Base-by-base conservation (phyloP, 2,113 vertebrate species). In the Megaptera novaeangliae region DNA sequence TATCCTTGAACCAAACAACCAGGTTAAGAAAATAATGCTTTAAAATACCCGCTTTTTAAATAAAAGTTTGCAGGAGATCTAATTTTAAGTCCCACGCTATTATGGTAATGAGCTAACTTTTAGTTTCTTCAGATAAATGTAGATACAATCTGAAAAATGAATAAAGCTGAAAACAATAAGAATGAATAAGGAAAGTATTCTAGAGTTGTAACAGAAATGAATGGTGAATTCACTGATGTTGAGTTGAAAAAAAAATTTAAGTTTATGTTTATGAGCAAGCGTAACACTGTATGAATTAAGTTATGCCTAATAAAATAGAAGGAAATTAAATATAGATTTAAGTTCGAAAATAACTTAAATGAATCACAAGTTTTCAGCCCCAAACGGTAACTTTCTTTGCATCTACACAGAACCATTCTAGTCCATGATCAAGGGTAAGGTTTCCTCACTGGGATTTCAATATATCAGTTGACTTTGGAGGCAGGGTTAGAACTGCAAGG, bases 21-120 rank as follows among this genome's bases (percentile, higher is more conserved):
- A 88, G 21, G 36, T 78, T 88, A 84, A 96, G 83, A 88, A 95
- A 96, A 88, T 29, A 86, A 87, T 82, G n/a, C 20, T 72, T 94
- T 34, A 64, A 85, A 82, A 9, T 72, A n/a, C 21, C 44, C 13
- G 0, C 52, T 82, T 72, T 90, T 64, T 64, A 49, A 78, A 21
- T 74, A 95, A 78, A 59, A 90, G 55, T 66, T 85, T 49, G 78
- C 25, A 74, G 52, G 41, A 77, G 25, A 82, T 46, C 27, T 89
- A 55, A 80, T 46, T 90, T 72, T 91, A 90, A 91, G 29, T 69
- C 31, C 55, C 44, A 66, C 1, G 64, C 29, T 59, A 39, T 41
- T 84, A 57, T 2, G 55, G 25, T 72, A 88, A 94, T 72, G 31
- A 20, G 13, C 29, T 90, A 71, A 77, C 57, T 85, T 88, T 92